Evolutionary conservation across 2,888 invertebrate species (phyloP).

Genomic region (Zygaena filipendulae): DNA sequence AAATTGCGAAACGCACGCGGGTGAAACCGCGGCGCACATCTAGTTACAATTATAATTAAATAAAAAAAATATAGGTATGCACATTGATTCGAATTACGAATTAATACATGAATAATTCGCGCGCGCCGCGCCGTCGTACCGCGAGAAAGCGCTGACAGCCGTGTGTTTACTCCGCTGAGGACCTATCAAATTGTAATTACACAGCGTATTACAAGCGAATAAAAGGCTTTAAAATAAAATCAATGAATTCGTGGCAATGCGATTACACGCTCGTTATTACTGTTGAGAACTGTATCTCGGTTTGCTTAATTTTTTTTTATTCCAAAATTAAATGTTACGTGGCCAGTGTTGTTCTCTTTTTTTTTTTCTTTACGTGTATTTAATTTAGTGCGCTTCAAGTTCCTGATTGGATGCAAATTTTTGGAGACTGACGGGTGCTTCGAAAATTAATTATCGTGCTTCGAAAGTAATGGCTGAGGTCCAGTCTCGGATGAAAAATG

Average conservation of each 20-base stretch:
- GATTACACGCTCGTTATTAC: slow-evolving; percentile 24
- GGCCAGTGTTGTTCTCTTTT: slow-evolving; percentile 4
- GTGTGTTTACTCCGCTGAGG: slow-evolving; percentile 32
- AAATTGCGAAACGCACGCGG: too few species aligned
- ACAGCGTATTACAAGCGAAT: slow-evolving; percentile 27
- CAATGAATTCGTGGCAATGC: slow-evolving; percentile 26
- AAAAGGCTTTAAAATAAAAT: slow-evolving; percentile 29
- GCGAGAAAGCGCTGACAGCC: slow-evolving; percentile 41
- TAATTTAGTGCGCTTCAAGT: too few species aligned
- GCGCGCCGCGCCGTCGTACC: slow-evolving; percentile 15
- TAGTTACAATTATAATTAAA: slow-evolving; percentile 4
- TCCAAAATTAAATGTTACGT: slow-evolving; percentile 4
- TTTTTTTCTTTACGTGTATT: slow-evolving; percentile 5
- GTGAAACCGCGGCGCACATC: too few species aligned
- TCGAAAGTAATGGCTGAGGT: too few species aligned
- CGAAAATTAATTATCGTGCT: too few species aligned
- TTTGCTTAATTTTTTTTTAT: slow-evolving; percentile 29
- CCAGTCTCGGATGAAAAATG: too few species aligned
- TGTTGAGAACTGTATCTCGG: slow-evolving; percentile 25
- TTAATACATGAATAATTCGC: slow-evolving; percentile 22
- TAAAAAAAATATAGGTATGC: slow-evolving; percentile 18
- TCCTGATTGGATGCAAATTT: slow-evolving; percentile 11
- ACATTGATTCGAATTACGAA: slow-evolving; percentile 9
- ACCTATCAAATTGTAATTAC: slow-evolving; percentile 43
- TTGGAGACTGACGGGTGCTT: too few species aligned